These are phyloP conservation scores for Zelostemma sp. DNA, from an alignment of 1,140 invertebrate species.

Conservation along the genomic window DNA sequence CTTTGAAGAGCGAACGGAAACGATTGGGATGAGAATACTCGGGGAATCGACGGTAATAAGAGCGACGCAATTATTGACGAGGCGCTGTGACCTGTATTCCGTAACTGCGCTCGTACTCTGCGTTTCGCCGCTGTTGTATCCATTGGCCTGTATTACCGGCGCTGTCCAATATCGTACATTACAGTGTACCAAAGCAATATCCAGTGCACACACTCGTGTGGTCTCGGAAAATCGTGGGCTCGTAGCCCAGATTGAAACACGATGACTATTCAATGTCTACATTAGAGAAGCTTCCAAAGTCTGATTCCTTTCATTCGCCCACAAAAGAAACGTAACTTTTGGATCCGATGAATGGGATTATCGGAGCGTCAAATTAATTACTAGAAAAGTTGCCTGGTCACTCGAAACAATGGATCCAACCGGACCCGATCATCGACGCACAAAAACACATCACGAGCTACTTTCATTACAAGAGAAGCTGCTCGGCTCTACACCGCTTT, in stretches of 20 bases:
- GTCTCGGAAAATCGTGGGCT: slow-evolving; percentile 5
- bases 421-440: neutral
- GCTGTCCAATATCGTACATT: slow-evolving; percentile 11
- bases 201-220: slow-evolving; percentile 17
- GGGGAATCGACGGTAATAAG: neutral
- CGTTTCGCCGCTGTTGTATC: slow-evolving; percentile 18
- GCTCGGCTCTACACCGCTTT: slow-evolving; percentile 4
- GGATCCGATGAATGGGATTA: no score
- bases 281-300: neutral
- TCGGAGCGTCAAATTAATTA: no score
- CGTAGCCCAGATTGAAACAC: slow-evolving; percentile 13
- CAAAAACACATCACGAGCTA: neutral
- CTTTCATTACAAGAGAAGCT: neutral
- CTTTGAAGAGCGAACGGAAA: no score
- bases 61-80: slow-evolving; percentile 44
- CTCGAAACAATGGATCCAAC: no score
- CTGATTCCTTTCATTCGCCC: neutral
- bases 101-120: slow-evolving; percentile 35
- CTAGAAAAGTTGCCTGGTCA: no score
- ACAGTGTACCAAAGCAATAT: slow-evolving; percentile 10
- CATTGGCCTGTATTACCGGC: slow-evolving; percentile 17
- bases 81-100: slow-evolving; percentile 47
- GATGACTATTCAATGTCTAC: slow-evolving; percentile 1
- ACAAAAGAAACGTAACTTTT: neutral
- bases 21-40: no score